These are phyloP conservation scores for Antheraea pernyi DNA, from an alignment of 1,140 invertebrate species.

Conservation along the genomic window DNA sequence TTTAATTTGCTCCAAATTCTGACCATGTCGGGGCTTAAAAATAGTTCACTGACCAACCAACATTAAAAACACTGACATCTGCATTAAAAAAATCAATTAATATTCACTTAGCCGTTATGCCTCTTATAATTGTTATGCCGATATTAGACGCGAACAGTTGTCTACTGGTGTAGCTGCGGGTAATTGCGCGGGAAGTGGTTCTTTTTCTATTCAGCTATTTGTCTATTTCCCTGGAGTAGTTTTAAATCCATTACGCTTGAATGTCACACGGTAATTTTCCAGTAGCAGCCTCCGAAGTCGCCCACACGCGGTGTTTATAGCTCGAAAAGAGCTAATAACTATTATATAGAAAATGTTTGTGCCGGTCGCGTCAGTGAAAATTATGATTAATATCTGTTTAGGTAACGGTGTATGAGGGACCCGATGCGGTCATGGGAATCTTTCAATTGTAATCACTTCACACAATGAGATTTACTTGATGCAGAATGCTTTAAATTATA, in stretches of 20 bases:
- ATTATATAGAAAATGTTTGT: constrained; percentile 66
- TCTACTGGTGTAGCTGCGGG: constrained; percentile 16
- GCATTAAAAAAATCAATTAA: too few relatives aligned
- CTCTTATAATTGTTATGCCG: not conserved
- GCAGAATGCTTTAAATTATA: not conserved
- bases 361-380: constrained; percentile 70
- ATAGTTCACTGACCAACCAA: too few relatives aligned
- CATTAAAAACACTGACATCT: too few relatives aligned
- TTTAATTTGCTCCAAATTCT: too few relatives aligned
- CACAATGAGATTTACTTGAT: constrained; percentile 5
- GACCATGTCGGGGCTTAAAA: too few relatives aligned
- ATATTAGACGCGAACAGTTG: not conserved
- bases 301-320: constrained; percentile 9
- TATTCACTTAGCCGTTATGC: not conserved
- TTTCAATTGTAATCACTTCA: constrained; percentile 10
- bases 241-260: constrained; percentile 72
- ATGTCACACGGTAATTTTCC: constrained; percentile 76
- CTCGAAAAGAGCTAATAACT: constrained; percentile 69
- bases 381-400: constrained; percentile 79
- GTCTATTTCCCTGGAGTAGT: constrained; percentile 39
- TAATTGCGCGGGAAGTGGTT: constrained; percentile 70
- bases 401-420: constrained; percentile 55
- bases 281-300: constrained; percentile 44
- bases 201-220: constrained; percentile 59
- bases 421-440: constrained; percentile 38